Conservation (phyloP, 2,113 vertebrate species). For the Limnothrissa miodon region DNA sequence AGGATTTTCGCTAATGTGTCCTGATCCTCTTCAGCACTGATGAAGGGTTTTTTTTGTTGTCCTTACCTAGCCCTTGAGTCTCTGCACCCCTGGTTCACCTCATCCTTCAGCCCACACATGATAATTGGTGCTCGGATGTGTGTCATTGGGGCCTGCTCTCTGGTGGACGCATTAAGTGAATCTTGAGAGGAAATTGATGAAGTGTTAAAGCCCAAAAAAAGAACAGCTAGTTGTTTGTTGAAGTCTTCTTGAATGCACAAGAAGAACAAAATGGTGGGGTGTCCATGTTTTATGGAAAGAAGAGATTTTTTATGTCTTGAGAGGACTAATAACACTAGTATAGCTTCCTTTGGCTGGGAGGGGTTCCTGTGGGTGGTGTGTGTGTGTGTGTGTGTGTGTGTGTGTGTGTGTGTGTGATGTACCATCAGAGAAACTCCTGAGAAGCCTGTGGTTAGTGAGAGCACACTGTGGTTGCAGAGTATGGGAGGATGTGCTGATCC, state of each 20-base stretch:
- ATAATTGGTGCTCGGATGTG: background rate
- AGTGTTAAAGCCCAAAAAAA: background rate
- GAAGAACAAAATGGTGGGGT: background rate
- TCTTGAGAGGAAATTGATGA: background rate
- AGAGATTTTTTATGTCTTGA: too few relatives aligned
- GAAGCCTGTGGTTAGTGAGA: background rate
- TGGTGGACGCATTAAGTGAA: background rate
- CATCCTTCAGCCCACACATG: background rate
- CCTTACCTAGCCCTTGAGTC: constrained; percentile 7
- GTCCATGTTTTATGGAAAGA: background rate
- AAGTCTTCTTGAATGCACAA: background rate
- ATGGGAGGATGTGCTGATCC: background rate
- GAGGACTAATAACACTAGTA: background rate
- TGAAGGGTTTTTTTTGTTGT: background rate
- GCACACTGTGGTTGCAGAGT: background rate
- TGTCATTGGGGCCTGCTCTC: background rate
- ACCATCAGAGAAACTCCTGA: background rate
- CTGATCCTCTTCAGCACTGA: background rate
- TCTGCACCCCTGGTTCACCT: background rate
- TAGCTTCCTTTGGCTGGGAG: too few relatives aligned
- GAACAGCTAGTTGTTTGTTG: background rate
- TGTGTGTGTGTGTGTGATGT: background rate
- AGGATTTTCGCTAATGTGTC: constrained; percentile 6
- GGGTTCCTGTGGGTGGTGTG: too few relatives aligned
- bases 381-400: background rate